Evolutionary conservation across 2,888 invertebrate species (phyloP), one percentile per base, ranked within the genome.

Genomic region (Caenorhabditis sp.): DNA sequence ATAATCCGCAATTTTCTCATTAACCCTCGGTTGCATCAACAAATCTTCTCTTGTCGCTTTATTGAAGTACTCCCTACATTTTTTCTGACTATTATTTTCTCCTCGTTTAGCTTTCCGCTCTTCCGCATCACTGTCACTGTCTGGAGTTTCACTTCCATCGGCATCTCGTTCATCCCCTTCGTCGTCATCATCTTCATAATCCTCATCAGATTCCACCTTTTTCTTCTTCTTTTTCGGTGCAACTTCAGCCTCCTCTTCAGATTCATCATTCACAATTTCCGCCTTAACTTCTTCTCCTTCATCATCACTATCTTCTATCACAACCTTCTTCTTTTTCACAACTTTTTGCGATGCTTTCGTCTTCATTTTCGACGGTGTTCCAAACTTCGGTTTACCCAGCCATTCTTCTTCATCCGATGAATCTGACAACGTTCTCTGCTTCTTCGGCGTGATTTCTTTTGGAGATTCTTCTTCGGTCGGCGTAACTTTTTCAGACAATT

Each of bases 11-110:
- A 80, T 76, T 26, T 76, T 82, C 21, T 80, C 80, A 20, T 78
- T 78, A 25, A 82, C 67, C 25, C 80, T 61, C 12, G 80, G 60
- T 23, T 78, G 77, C 53, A 50, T 57, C 10, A 82, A 68, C 12
- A 82, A 62, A 10, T 61, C 65, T 14, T 80, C 76, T 59, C 53
- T 61, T 0, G 54, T 53, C 0, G 81, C 76, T 2, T 49, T 43
- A 59, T 81, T 80, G 73, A 81, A 80, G 57, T 78, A 81, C 17
- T 68, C 70, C 50, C 70, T 31, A 38, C 73, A 72, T 43, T 78
- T 62, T 54, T 50, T 58, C 56, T 76, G 67, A 49, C 53, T 67
- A 26, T 52, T 54, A 5, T 59, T 67, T 38, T 80, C 79, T 7
- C 67, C 63, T 7, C 67, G 56, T 20, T 68, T 65, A 1, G 60